A percentile compares a stretch with the other conserved stretches of the same genome.
Evolutionary conservation across 2,888 invertebrate genomes (phyloP).

Genomic region (Siphlonurus alternatus): DNA sequence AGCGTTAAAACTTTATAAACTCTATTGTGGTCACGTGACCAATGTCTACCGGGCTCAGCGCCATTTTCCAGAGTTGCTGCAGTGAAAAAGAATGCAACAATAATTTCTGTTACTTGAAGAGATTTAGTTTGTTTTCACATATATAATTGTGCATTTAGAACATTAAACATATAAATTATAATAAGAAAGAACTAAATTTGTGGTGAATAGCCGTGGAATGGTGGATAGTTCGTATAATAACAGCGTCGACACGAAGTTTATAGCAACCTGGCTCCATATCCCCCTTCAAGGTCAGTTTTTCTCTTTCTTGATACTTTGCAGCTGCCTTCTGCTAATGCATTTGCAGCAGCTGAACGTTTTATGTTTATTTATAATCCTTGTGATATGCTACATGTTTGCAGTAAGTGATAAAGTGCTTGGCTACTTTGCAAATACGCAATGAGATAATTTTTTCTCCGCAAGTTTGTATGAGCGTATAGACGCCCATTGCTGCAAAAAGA

Average conservation of each 20-base stretch:
- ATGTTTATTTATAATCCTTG: too few relatives aligned
- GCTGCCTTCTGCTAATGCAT: too few relatives aligned
- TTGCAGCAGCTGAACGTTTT: neutral
- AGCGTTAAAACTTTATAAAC: neutral
- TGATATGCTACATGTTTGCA: too few relatives aligned
- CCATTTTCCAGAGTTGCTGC: neutral
- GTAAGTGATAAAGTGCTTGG: too few relatives aligned
- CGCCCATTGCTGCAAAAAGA: too few relatives aligned
- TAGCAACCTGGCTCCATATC: neutral
- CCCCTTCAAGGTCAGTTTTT: conserved; percentile 1
- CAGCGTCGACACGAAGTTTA: neutral
- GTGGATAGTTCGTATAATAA: neutral
- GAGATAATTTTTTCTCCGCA: too few relatives aligned
- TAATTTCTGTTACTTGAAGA: neutral
- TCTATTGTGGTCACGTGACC: neutral
- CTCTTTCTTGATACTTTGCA: too few relatives aligned
- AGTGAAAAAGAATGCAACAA: neutral
- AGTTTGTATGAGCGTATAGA: too few relatives aligned
- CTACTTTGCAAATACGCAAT: too few relatives aligned
- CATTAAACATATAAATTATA: neutral
- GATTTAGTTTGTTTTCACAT: neutral
- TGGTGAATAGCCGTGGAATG: neutral
- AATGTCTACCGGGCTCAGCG: neutral
- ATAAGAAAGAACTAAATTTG: neutral
- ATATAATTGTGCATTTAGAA: neutral